These are phyloP conservation scores for Heliconius hewitsoni DNA, from an alignment of 1,140 invertebrate genomes.

Conservation along the genomic window DNA sequence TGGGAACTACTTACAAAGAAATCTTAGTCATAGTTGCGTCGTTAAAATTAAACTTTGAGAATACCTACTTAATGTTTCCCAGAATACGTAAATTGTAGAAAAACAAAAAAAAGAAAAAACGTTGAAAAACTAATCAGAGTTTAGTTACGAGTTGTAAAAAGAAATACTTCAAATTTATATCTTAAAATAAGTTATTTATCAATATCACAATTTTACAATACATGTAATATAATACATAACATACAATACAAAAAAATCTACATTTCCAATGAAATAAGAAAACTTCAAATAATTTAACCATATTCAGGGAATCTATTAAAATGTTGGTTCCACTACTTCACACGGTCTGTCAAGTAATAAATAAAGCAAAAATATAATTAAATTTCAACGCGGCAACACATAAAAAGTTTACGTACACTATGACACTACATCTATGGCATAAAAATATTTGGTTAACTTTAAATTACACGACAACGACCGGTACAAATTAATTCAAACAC, in stretches of 20 bases:
- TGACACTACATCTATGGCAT: slow-evolving; percentile 35
- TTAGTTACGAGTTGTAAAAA: background rate
- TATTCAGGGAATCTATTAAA: background rate
- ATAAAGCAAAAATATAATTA: background rate
- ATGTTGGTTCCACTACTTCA: background rate
- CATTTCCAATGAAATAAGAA: background rate
- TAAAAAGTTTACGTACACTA: background rate
- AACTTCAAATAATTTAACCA: background rate
- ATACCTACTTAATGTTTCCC: slow-evolving; percentile 7
- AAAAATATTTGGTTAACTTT: slow-evolving; percentile 32
- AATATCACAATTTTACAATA: background rate
- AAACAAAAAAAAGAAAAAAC: background rate
- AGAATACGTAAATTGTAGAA: background rate
- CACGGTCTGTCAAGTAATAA: background rate
- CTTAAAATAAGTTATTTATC: background rate
- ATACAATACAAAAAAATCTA: background rate
- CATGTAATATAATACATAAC: background rate
- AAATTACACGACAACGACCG: slow-evolving; percentile 27
- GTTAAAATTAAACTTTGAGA: slow-evolving; percentile 13
- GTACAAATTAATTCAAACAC: slow-evolving; percentile 23
- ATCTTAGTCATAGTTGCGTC: slow-evolving; percentile 22
- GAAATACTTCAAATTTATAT: background rate
- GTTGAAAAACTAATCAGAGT: background rate
- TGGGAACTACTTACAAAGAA: slow-evolving; percentile 35
- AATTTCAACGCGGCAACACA: background rate